A percentile compares a stretch with the other conserved stretches of the same genome.
Evolutionary conservation across 2,888 invertebrate species (phyloP).

Genomic region (Mimumesa dahlbomi): DNA sequence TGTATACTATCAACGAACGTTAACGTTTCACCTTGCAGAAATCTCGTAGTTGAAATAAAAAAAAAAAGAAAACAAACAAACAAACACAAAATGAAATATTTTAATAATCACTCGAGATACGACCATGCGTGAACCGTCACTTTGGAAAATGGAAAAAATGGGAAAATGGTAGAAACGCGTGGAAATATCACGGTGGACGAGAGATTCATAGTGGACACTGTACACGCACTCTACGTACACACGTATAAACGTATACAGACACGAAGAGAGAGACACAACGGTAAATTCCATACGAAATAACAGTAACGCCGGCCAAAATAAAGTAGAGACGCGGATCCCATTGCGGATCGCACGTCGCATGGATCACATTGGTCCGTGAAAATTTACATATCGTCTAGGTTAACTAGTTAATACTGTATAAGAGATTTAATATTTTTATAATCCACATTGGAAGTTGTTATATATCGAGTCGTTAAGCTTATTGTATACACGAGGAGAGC

Average conservation of each 20-base stretch:
- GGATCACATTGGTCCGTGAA: slow-evolving; percentile 83
- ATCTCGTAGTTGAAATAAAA: too few relatives aligned
- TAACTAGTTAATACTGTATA: slow-evolving; percentile 65
- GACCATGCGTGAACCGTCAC: too few relatives aligned
- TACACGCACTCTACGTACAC: neutral
- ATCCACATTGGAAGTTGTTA: slow-evolving; percentile 84
- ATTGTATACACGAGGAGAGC: slow-evolving; percentile 54
- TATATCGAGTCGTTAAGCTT: slow-evolving; percentile 76
- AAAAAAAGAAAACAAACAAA: too few relatives aligned
- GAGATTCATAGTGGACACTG: too few relatives aligned
- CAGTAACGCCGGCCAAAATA: slow-evolving; percentile 76
- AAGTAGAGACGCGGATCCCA: slow-evolving; percentile 55
- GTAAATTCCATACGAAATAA: slow-evolving; percentile 44
- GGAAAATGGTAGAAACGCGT: too few relatives aligned
- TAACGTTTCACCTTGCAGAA: too few relatives aligned
- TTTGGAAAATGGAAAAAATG: too few relatives aligned
- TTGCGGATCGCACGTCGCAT: slow-evolving; percentile 73
- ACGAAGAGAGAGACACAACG: slow-evolving; percentile 10
- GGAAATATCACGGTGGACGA: too few relatives aligned
- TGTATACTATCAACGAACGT: too few relatives aligned
- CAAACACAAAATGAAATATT: too few relatives aligned
- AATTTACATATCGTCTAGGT: slow-evolving; percentile 76
- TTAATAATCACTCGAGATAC: too few relatives aligned
- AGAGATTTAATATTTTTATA: slow-evolving; percentile 81
- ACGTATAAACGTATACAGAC: neutral